phyloP scores from a whole-genome alignment of 2,113 vertebrate species.

The Thermophis baileyi region DNA sequence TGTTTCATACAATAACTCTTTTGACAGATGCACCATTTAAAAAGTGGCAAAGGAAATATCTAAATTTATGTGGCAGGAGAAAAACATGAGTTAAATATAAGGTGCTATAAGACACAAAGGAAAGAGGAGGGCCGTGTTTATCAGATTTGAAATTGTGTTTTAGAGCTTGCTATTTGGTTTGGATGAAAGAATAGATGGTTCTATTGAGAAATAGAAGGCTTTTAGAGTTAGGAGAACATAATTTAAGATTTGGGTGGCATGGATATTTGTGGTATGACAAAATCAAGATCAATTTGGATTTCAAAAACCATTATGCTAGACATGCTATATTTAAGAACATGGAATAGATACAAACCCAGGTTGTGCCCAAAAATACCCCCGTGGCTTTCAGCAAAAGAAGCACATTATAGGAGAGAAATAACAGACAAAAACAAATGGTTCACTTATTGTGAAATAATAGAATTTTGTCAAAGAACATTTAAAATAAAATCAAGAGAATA shows the following conservation, averaged over 20 bases:
- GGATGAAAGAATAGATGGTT: background rate
- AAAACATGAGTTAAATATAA: background rate
- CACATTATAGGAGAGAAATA: too few species aligned
- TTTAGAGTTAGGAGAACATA: background rate
- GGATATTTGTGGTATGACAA: background rate
- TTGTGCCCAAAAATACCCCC: too few species aligned
- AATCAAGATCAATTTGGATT: background rate
- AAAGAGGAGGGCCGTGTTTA: background rate
- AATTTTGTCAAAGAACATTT: background rate
- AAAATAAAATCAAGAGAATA: background rate
- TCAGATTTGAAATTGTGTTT: background rate
- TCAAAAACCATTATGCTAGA: background rate
- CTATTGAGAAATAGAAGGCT: background rate
- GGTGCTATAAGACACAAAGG: background rate
- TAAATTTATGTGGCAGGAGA: background rate
- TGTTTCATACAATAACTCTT: background rate
- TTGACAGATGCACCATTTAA: background rate
- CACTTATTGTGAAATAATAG: background rate
- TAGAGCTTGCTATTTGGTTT: background rate
- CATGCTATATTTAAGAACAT: background rate
- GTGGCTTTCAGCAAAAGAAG: too few species aligned
- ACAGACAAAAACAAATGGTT: too few species aligned
- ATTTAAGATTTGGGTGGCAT: background rate
- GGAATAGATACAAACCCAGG: background rate
- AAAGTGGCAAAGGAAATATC: background rate